Conservation (phyloP, 2,797 vertebrate species). For the Mormyrops attenuatus region DNA sequence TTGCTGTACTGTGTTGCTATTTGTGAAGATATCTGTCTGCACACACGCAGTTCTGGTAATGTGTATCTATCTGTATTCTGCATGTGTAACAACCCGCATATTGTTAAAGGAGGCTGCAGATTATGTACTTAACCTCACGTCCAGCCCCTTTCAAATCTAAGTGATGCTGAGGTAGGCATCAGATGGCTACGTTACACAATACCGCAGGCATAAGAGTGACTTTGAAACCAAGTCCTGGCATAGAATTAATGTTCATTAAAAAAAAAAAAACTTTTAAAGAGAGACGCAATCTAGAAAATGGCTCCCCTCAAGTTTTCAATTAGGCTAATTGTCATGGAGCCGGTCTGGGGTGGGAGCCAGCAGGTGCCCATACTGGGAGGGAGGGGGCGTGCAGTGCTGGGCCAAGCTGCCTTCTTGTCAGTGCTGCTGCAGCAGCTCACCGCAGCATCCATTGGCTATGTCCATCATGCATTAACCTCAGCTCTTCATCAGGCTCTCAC, state of each 20-base stretch:
- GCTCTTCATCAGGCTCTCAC: slow-evolving; percentile 48
- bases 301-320: slow-evolving; percentile 25
- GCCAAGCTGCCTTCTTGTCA: not conserved
- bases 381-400: not conserved
- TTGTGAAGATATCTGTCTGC: not conserved
- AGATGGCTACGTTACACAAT: slow-evolving; percentile 3
- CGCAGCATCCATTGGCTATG: not conserved
- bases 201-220: not conserved
- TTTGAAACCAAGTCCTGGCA: slow-evolving; percentile 13
- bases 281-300: slow-evolving; percentile 22
- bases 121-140: not conserved
- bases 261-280: slow-evolving; percentile 9
- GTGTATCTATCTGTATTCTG: not conserved
- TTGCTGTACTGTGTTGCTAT: not conserved
- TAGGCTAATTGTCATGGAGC: slow-evolving; percentile 21
- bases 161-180: slow-evolving; percentile 16
- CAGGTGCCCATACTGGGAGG: not conserved
- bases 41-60: not conserved
- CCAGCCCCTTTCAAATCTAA: not conserved
- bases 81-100: not conserved
- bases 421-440: not conserved
- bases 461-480: slow-evolving; percentile 10
- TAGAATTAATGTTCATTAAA: slow-evolving; percentile 18
- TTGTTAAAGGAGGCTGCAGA: not conserved
- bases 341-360: not conserved